Conservation (phyloP, 2,888 invertebrate species). For the Leptogaster cylindrica region DNA sequence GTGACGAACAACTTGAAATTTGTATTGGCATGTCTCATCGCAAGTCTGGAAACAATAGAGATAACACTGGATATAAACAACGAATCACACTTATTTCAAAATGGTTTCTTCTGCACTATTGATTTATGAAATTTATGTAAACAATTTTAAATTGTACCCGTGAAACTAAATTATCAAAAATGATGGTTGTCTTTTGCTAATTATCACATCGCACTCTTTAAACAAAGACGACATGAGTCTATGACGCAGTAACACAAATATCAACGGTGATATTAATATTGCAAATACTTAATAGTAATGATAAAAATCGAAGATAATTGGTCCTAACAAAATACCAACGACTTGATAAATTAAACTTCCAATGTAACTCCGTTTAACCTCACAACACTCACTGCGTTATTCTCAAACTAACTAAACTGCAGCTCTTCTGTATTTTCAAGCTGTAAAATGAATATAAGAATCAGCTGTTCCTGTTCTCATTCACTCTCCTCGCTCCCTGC, state of each 20-base stretch:
- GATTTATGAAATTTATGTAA: conserved; percentile 30
- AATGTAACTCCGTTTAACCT: conserved; percentile 30
- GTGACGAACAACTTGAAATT: too few species aligned
- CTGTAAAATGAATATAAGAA: conserved; percentile 38
- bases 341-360: neutral
- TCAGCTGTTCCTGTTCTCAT: conserved; percentile 35
- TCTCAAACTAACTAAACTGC: conserved; percentile 37
- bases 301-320: neutral
- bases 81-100: conserved; percentile 24
- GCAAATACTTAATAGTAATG: neutral
- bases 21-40: too few species aligned
- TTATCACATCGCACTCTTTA: too few species aligned
- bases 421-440: conserved; percentile 14
- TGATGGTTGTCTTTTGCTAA: too few species aligned
- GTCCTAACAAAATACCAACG: neutral
- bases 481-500: conserved; percentile 23
- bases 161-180: too few species aligned
- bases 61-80: conserved; percentile 23
- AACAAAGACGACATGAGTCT: too few species aligned
- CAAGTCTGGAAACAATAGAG: neutral
- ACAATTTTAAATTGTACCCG: too few species aligned
- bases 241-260: too few species aligned
- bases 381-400: conserved; percentile 28
- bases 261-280: neutral
- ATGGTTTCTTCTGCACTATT: conserved; percentile 36